phyloP scores from a whole-genome alignment of 2,113 vertebrate species.

The Dromiciops gliroides region DNA sequence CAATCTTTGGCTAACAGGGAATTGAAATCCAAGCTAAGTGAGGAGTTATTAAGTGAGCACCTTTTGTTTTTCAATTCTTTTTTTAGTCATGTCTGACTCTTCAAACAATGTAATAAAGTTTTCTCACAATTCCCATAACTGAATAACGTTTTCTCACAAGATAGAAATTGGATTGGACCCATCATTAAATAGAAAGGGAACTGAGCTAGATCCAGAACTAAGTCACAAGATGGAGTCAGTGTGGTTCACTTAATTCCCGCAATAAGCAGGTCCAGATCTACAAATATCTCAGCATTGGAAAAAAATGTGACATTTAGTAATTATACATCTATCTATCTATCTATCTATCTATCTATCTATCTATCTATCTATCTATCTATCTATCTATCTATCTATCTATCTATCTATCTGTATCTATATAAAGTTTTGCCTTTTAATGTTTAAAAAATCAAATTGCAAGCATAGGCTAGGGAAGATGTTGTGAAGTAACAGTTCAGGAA shows the following conservation, averaged over 20 bases:
- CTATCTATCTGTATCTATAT: fast-evolving
- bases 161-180: background rate
- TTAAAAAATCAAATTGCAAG: background rate
- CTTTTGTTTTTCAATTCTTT: background rate
- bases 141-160: background rate
- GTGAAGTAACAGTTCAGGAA: background rate
- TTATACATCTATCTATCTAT: background rate
- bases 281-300: background rate
- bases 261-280: background rate
- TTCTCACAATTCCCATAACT: background rate
- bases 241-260: background rate
- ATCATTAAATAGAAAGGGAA: background rate
- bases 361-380: no score
- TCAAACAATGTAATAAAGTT: background rate
- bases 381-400: no score
- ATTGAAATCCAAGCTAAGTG: background rate
- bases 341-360: no score
- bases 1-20: background rate
- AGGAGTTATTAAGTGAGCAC: background rate
- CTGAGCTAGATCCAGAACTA: background rate
- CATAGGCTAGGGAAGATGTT: background rate
- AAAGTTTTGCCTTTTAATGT: background rate
- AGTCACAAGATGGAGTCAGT: background rate
- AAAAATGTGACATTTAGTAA: background rate
- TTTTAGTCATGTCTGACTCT: background rate